Base-by-base conservation (phyloP, 2,797 vertebrate species). In the Meda fulgida region DNA sequence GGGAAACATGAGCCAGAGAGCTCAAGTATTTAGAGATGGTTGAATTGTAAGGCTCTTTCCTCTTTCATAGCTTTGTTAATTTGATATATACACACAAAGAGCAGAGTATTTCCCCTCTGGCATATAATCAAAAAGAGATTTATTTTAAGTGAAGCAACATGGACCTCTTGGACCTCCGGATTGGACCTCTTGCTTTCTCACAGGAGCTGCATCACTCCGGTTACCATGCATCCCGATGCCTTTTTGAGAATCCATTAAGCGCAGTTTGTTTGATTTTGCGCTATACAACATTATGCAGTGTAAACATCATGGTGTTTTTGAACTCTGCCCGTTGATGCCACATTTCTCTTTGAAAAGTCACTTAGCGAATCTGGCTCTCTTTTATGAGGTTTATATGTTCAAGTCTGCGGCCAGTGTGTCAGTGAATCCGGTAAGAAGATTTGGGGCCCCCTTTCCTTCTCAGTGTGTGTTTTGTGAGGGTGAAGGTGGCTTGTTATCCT, bases 1-100 rank as follows among this genome's bases (percentile, higher is more conserved):
- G 89, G 89, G 92, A 92, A 72, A 75, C 67, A 71, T 80, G 46
- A 84, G 86, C 51, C 84, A 83, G 79, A 90, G 91, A 88, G 91
- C 89, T 89, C 84, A 90, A 86, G 67, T 71, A 81, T 81, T 82
- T 78, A 80, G 76, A 86, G 70, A 85, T 71, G 71, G 79, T 80
- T 79, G 10, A 46, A 82, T 55, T 84, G 63, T n/a, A 63, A 71
- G 31, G 40, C 69, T 60, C 78, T 43, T 51, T 46, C 38, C 82
- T 76, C 65, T 65, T 85, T 55, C 80, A 29, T 55, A 53, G 29
- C 70, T 76, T 55, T 79, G 55, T 63, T 67, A 51, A 29, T 75
- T 71, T 80, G 38, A 76, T 80, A 81, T 83, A 78, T 65, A 85
- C 38, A 89, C 81, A 86, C 34, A 80, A 51, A 80, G 66, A 34